Conservation (phyloP, 2,888 invertebrate species). For the Euproctis similis region DNA sequence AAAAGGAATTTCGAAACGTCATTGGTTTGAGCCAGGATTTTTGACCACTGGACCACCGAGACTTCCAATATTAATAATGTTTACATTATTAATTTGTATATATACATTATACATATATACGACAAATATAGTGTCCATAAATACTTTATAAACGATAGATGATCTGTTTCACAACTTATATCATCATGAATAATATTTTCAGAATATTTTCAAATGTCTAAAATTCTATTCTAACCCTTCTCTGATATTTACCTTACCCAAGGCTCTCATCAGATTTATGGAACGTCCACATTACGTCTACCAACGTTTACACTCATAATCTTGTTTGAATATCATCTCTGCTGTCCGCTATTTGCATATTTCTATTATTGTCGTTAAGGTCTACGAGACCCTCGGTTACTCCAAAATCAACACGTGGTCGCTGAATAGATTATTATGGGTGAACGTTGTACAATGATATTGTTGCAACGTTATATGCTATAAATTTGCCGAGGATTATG, state of each 20-base stretch:
- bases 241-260: slow-evolving; percentile 25
- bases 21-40: too few relatives aligned
- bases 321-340: slow-evolving; percentile 54
- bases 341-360: slow-evolving; percentile 61
- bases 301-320: slow-evolving; percentile 52
- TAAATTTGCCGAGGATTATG: slow-evolving; percentile 22
- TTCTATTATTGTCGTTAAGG: slow-evolving; percentile 51
- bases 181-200: too few relatives aligned
- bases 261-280: slow-evolving; percentile 32
- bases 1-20: too few relatives aligned
- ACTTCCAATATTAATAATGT: too few relatives aligned
- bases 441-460: slow-evolving; percentile 35
- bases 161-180: too few relatives aligned
- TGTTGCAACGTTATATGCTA: slow-evolving; percentile 25
- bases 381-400: slow-evolving; percentile 34
- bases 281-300: slow-evolving; percentile 40
- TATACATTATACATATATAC: too few relatives aligned
- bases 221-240: slow-evolving; percentile 21
- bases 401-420: slow-evolving; percentile 48
- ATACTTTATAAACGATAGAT: too few relatives aligned
- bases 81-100: too few relatives aligned
- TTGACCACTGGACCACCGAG: too few relatives aligned
- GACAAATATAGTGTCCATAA: too few relatives aligned
- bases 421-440: slow-evolving; percentile 34
- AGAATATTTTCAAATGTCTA: slow-evolving; percentile 10